Percentiles rank a stretch among this genome's conserved stretches.
phyloP scores from a whole-genome alignment of 2,113 vertebrate species.

The Bubo scandiacus region DNA sequence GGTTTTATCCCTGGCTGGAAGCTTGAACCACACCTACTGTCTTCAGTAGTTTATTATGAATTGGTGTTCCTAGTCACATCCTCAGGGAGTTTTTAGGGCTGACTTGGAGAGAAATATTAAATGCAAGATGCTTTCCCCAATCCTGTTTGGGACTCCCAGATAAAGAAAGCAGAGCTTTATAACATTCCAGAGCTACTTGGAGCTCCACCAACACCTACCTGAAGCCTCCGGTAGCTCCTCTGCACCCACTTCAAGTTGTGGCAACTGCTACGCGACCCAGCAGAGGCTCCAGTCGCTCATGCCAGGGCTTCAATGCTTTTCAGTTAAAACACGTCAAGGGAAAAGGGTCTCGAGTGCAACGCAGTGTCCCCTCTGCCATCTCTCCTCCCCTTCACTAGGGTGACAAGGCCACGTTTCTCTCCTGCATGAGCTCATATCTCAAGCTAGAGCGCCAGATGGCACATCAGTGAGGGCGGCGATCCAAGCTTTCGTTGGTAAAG shows the following conservation, averaged over 20 bases:
- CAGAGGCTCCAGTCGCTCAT: neutral
- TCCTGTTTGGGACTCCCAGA: neutral
- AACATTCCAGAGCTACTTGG: neutral
- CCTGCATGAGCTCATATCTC: conserved; percentile 48
- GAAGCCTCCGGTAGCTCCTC: neutral
- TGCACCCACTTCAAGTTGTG: neutral
- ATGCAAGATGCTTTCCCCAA: neutral
- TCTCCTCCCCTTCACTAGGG: neutral
- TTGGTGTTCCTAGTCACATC: neutral
- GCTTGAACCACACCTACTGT: neutral
- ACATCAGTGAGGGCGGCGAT: neutral
- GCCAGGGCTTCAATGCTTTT: neutral
- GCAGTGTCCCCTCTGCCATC: neutral
- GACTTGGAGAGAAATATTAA: neutral
- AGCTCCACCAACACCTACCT: neutral
- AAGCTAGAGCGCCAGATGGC: conserved; percentile 59
- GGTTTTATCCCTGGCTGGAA: neutral
- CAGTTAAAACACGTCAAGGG: neutral
- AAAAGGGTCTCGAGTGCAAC: neutral
- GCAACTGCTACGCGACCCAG: neutral
- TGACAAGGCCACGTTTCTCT: conserved; percentile 9
- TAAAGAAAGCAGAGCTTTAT: neutral
- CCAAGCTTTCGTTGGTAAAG: conserved; percentile 39
- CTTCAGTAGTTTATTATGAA: neutral
- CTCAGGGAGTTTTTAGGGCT: neutral